These are phyloP conservation scores for Heteromyza rotundicornis DNA, from an alignment of 2,888 invertebrate genomes.

Conservation along the genomic window DNA sequence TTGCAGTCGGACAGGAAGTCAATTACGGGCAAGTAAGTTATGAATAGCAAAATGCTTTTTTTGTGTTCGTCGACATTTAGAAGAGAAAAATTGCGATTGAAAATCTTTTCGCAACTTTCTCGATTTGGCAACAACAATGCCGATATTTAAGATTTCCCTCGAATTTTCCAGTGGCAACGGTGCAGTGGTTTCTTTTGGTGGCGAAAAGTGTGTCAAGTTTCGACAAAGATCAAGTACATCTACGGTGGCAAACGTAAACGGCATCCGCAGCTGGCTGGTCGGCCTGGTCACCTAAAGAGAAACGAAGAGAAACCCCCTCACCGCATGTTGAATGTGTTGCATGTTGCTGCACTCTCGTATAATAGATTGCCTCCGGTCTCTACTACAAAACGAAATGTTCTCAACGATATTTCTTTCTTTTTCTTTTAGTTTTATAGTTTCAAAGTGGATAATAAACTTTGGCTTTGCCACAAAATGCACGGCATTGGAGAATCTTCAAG, in stretches of 20 bases:
- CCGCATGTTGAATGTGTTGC: too few relatives aligned
- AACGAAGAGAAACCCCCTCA: not conserved
- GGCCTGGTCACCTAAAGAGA: not conserved
- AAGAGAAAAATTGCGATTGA: too few relatives aligned
- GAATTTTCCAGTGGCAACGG: not conserved
- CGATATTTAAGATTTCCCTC: not conserved
- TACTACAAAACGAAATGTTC: conserved; percentile 10
- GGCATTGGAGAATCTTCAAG: conserved; percentile 1
- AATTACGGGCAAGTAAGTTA: not conserved
- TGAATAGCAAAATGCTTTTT: conserved; percentile 1
- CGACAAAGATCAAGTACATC: conserved; percentile 58
- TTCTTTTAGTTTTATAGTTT: not conserved
- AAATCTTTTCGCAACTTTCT: conserved; percentile 31
- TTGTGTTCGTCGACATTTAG: not conserved
- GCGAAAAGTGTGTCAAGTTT: conserved; percentile 55
- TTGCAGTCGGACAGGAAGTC: too few relatives aligned
- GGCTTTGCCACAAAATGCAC: not conserved
- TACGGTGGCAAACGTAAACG: conserved; percentile 39
- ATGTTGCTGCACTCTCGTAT: too few relatives aligned
- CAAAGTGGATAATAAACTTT: not conserved
- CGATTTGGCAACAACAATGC: conserved; percentile 30
- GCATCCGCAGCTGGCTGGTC: too few relatives aligned
- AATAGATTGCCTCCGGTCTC: not conserved
- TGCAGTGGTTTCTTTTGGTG: not conserved
- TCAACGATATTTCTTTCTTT: conserved; percentile 3